A percentile compares a stretch with the other conserved stretches of the same genome.
phyloP scores from a whole-genome alignment of 2,113 vertebrate species.

The Oryzias celebensis region DNA sequence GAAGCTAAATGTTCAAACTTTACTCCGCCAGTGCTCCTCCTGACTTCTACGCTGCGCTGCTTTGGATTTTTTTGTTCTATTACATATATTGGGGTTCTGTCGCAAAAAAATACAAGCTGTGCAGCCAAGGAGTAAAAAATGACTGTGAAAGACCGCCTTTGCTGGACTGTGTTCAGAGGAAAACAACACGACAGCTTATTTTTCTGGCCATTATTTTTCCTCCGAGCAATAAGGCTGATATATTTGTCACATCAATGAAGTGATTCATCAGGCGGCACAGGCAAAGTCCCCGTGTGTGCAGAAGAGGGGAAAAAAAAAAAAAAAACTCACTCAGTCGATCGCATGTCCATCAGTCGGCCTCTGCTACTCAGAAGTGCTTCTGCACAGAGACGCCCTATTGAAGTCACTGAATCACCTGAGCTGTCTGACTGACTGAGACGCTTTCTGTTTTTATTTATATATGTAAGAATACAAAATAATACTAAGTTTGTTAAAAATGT shows the following conservation, averaged over 20 bases:
- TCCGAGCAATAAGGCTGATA: slow-evolving; percentile 17
- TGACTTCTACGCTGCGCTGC: background rate
- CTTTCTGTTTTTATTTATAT: too few species aligned
- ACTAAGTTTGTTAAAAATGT: too few species aligned
- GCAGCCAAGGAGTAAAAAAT: background rate
- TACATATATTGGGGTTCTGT: background rate
- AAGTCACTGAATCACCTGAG: background rate
- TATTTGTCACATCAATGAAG: slow-evolving; percentile 48
- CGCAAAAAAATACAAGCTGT: too few species aligned
- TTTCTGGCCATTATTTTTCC: slow-evolving; percentile 29
- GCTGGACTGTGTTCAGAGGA: background rate
- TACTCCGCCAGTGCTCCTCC: too few species aligned
- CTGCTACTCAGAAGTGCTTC: slow-evolving; percentile 13
- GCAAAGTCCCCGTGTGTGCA: slow-evolving; percentile 25
- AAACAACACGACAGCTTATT: background rate
- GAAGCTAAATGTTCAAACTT: slow-evolving; percentile 3
- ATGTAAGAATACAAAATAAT: too few species aligned
- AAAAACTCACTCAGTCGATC: slow-evolving; percentile 45
- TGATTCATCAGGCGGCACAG: slow-evolving; percentile 42
- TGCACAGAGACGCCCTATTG: background rate
- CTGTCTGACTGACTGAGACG: too few species aligned
- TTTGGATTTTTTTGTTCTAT: background rate
- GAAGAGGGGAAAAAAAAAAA: slow-evolving; percentile 19
- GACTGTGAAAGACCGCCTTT: background rate
- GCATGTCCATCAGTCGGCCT: slow-evolving; percentile 41